Conservation (phyloP, 1,140 invertebrate genomes). For the Polypedilum pembai region DNA sequence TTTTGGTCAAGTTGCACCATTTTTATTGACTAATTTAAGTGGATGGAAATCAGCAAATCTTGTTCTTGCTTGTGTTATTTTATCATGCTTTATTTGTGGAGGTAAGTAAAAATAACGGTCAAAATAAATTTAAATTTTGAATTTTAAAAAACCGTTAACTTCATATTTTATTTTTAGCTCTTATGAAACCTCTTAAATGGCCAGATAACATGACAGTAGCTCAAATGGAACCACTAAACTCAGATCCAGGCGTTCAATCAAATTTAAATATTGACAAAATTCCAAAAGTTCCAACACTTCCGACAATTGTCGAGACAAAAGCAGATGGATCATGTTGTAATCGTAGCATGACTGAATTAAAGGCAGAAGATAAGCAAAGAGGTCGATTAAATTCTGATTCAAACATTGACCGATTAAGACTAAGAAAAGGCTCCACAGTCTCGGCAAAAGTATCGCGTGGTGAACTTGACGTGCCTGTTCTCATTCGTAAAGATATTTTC, state of each 20-base stretch:
- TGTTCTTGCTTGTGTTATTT: constrained; percentile 82
- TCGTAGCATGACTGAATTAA: not conserved
- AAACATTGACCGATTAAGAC: constrained; percentile 43
- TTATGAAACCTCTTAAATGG: constrained; percentile 80
- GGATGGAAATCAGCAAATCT: constrained; percentile 87
- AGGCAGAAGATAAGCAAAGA: constrained; percentile 43
- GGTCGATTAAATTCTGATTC: constrained; percentile 54
- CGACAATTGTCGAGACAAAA: constrained; percentile 41
- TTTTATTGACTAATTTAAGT: constrained; percentile 65
- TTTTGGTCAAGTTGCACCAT: constrained; percentile 78
- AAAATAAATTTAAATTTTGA: no score
- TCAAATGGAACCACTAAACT: constrained; percentile 78
- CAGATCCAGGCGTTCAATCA: constrained; percentile 89
- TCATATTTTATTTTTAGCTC: constrained; percentile 43
- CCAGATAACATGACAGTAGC: constrained; percentile 84
- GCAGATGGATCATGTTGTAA: not conserved
- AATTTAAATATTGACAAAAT: constrained; percentile 76
- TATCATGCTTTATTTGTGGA: constrained; percentile 88
- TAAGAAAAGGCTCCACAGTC: not conserved
- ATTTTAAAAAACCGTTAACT: no score
- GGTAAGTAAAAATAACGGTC: no score
- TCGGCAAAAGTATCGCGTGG: constrained; percentile 33
- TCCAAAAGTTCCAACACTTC: constrained; percentile 43
- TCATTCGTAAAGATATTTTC: constrained; percentile 96
- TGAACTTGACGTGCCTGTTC: constrained; percentile 60